Conservation (phyloP, 92 coral and sea anemone genomes). For the Muricea muricata region DNA sequence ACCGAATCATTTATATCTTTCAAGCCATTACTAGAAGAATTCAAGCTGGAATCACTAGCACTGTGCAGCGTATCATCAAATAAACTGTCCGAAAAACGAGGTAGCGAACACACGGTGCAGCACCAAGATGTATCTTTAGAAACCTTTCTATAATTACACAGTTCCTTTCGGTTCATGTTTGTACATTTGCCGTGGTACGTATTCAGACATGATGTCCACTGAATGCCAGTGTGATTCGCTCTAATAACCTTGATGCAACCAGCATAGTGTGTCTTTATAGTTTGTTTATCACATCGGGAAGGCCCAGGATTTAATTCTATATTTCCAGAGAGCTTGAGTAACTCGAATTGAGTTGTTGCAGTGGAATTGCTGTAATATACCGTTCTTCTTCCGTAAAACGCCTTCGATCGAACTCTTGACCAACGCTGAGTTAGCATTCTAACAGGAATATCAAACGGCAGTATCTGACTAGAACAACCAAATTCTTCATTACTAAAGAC, state of each 20-base stretch:
- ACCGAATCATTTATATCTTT: too few relatives aligned
- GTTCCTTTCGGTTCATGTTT: slow-evolving; percentile 27
- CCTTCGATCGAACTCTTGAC: too few relatives aligned
- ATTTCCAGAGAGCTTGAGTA: too few relatives aligned
- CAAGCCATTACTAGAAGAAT: too few relatives aligned
- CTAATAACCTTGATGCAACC: slow-evolving; percentile 37
- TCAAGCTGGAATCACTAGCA: too few relatives aligned
- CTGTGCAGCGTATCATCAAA: background rate
- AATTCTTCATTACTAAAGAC: too few relatives aligned
- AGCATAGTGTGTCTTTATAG: too few relatives aligned
- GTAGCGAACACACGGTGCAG: background rate
- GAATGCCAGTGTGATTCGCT: slow-evolving; percentile 48
- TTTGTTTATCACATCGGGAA: too few relatives aligned
- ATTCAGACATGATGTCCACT: slow-evolving; percentile 35
- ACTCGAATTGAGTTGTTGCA: slow-evolving; percentile 52
- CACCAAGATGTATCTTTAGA: background rate
- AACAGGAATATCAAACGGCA: too few relatives aligned
- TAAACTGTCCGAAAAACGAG: background rate
- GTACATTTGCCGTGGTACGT: slow-evolving; percentile 51
- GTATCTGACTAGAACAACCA: too few relatives aligned
- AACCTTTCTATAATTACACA: slow-evolving; percentile 1
- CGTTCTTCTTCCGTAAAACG: slow-evolving; percentile 17
- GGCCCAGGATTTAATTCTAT: too few relatives aligned
- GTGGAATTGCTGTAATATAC: slow-evolving; percentile 40
- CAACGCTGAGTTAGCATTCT: too few relatives aligned